Evolutionary conservation across 1,140 invertebrate genomes (phyloP), one percentile per base, ranked within the genome.

Genomic region (silkworm (Bombyx mori)): DNA sequence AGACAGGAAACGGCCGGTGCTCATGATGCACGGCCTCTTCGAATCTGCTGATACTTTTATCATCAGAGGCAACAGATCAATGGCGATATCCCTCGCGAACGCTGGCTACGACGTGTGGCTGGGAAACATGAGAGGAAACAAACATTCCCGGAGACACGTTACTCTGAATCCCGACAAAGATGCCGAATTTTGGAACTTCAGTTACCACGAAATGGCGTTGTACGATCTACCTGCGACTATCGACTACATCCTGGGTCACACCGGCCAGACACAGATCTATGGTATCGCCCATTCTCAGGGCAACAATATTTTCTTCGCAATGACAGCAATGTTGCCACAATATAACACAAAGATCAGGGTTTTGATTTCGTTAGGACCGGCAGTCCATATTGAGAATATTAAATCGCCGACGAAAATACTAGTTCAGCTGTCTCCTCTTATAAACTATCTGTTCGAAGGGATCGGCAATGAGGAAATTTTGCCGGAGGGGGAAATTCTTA

Each of bases 21-120:
- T 93, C 5, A 63, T 95, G 0, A 89, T 93, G 82, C 94, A 96
- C 68, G 94, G 94, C 3, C 65, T 95, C 10, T 47, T 93, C 0
- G 90, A 88, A 9, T 90, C 90, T 44, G 90, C 92, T 0, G 88
- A 90, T 7, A 90, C 91, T 62, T 95, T 86, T 82, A 66, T 92
- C 7, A 62, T 91, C 2, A 89, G 88, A 63, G 88, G 88, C 10
- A 71, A 89, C 10, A 88, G 81, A 52, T 84, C 84, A 9, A 61
- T 90, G 4, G 89, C 82, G 1, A 51, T 67, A 8, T 59, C 52
- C 1, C 53, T 75, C 7, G 89, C 89, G 8, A 89, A 91, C 54
- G 63, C 68, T 43, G 91, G 91, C 12, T 92, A 91, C 65, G 92
- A 93, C 70, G 91, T 93, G 0, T 93, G 92, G 92, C 56, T 92